These are phyloP conservation scores for Archilochus colubris DNA, from an alignment of 2,113 vertebrate species.

Conservation along the genomic window DNA sequence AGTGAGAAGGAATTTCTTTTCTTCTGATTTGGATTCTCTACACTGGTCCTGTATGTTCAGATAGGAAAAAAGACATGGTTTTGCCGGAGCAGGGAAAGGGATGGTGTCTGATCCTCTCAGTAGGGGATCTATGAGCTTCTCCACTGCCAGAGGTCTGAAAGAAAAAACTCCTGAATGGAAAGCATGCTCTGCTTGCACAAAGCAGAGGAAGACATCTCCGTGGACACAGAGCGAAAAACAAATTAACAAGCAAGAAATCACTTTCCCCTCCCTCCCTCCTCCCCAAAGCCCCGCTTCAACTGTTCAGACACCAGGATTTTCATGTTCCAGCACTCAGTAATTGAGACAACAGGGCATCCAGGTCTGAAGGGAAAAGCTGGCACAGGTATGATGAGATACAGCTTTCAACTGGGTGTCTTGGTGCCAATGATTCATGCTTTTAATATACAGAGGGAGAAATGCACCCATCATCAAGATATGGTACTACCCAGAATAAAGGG, in stretches of 20 bases:
- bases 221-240: conserved; percentile 46
- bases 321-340: not conserved
- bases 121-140: not conserved
- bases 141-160: not conserved
- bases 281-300: not conserved
- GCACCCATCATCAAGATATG: not conserved
- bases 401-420: not conserved
- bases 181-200: not conserved
- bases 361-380: conserved; percentile 12
- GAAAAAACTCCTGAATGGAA: not conserved
- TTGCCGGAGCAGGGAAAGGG: not conserved
- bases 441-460: not conserved
- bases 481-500: not conserved
- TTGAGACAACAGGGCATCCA: conserved; percentile 16
- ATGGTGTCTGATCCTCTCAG: not conserved
- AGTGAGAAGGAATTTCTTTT: not conserved
- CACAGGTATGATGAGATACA: not conserved
- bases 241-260: conserved; percentile 60
- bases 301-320: conserved; percentile 26
- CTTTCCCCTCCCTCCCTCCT: conserved; percentile 11
- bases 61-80: not conserved
- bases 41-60: not conserved
- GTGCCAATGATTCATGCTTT: conserved; percentile 10
- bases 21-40: not conserved
- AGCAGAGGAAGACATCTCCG: conserved; percentile 3